phyloP scores from a whole-genome alignment of 2,797 vertebrate genomes.

The Borostomias antarcticus region DNA sequence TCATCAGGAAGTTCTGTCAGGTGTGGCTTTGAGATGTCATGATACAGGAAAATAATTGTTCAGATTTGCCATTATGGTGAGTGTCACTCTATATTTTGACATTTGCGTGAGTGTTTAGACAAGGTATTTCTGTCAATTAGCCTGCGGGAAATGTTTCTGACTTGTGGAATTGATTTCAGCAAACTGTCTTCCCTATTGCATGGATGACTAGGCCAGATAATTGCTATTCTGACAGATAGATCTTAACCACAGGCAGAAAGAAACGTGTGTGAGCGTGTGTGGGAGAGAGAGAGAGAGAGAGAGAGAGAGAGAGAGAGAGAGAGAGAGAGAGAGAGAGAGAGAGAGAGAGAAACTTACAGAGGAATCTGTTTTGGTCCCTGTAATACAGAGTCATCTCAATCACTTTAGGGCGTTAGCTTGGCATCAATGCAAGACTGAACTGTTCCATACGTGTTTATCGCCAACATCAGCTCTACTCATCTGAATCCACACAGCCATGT shows the following conservation, averaged over 20 bases:
- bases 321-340: constrained; percentile 6
- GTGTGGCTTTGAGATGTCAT: no score
- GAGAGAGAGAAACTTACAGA: background rate
- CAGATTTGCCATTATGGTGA: constrained; percentile 52
- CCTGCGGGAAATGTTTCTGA: no score
- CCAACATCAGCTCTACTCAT: background rate
- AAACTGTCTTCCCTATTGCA: constrained; percentile 45
- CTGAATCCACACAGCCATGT: no score
- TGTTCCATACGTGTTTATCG: no score
- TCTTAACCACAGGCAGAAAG: constrained; percentile 38
- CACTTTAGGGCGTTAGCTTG: no score
- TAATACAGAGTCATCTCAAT: no score
- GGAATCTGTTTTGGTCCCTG: no score
- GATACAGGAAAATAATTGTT: no score
- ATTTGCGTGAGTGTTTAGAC: constrained; percentile 39
- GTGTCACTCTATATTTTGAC: constrained; percentile 57
- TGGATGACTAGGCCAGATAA: constrained; percentile 52
- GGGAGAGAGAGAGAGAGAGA: constrained; percentile 4
- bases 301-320: background rate
- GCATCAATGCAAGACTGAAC: no score
- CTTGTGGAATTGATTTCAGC: constrained; percentile 66
- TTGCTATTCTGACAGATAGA: constrained; percentile 58
- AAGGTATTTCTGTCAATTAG: constrained; percentile 40
- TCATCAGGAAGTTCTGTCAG: no score
- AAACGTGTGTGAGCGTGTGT: no score